These are phyloP conservation scores for Cercocebus atys DNA, from an alignment of 2,113 vertebrate genomes.

Conservation along the genomic window DNA sequence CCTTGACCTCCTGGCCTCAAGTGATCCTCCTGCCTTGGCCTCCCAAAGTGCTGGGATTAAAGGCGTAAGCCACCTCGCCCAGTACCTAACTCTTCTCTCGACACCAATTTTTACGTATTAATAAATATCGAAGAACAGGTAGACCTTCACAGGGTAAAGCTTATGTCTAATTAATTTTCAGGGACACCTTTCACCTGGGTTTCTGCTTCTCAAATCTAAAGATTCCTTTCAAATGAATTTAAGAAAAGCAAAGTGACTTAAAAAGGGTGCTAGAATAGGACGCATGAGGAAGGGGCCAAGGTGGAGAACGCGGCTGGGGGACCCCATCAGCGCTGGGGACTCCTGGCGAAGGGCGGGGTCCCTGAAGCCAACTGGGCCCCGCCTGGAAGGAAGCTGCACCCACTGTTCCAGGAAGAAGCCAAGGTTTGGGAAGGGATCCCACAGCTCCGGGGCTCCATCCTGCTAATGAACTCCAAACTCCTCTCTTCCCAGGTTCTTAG, in stretches of 20 bases:
- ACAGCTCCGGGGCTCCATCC: neutral
- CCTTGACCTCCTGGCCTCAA: too few relatives aligned
- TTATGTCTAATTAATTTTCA: neutral
- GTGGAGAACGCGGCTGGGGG: too few relatives aligned
- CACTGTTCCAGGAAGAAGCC: rapidly evolving
- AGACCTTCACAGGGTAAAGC: neutral
- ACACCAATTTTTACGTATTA: neutral
- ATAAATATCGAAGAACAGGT: neutral
- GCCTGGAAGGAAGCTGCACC: neutral
- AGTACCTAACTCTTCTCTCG: too few relatives aligned
- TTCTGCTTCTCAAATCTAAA: neutral
- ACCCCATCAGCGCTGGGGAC: neutral
- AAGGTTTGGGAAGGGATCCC: neutral
- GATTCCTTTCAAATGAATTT: neutral
- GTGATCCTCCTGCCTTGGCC: too few relatives aligned
- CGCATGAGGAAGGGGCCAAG: rapidly evolving
- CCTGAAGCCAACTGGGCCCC: neutral
- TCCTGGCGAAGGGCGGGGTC: neutral
- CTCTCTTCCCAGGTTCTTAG: neutral
- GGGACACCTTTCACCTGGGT: neutral
- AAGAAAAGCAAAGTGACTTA: neutral
- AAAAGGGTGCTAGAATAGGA: rapidly evolving
- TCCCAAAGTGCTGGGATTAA: too few relatives aligned
- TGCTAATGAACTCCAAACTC: neutral
- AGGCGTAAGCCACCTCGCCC: too few relatives aligned